phyloP scores from a whole-genome alignment of 2,113 vertebrate genomes.

The Damaliscus lunatus region DNA sequence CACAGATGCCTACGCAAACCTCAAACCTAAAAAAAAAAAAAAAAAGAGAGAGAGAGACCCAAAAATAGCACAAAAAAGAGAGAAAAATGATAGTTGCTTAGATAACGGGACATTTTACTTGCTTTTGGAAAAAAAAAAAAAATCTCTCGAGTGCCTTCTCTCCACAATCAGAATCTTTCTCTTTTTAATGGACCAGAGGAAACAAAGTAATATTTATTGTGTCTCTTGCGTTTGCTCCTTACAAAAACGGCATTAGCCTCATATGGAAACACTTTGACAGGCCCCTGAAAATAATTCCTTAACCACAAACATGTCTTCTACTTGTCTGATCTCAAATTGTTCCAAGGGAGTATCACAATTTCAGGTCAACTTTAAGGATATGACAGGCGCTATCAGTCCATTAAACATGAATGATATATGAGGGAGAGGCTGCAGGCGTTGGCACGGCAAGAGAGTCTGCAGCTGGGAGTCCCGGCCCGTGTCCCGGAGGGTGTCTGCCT shows the following conservation, averaged over 20 bases:
- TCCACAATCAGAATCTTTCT: not conserved
- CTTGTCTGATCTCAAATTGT: constrained; percentile 71
- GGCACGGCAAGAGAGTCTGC: not conserved
- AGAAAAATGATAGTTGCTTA: not conserved
- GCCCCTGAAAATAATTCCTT: constrained; percentile 58
- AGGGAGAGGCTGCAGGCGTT: constrained; percentile 20
- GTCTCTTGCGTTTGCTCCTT: constrained; percentile 41
- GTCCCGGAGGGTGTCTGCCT: not conserved
- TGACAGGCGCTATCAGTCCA: constrained; percentile 48
- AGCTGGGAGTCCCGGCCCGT: not conserved
- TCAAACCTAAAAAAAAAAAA: not conserved
- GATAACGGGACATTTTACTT: not conserved
- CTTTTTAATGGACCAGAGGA: constrained; percentile 45
- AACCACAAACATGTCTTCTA: constrained; percentile 67
- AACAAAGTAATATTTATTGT: constrained; percentile 62
- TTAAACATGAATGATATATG: constrained; percentile 55
- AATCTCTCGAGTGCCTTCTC: not conserved
- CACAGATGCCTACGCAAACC: not conserved
- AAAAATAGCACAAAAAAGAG: not conserved
- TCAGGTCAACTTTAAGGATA: constrained; percentile 46
- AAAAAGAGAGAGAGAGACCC: too few relatives aligned
- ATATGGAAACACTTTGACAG: constrained; percentile 70
- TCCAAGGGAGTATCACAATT: constrained; percentile 50
- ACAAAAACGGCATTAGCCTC: constrained; percentile 44
- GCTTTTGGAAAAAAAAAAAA: not conserved